Percentiles rank a stretch among this genome's conserved stretches.
Evolutionary conservation across 1,140 invertebrate genomes (phyloP).

Genomic region (Heliconius hermathena): DNA sequence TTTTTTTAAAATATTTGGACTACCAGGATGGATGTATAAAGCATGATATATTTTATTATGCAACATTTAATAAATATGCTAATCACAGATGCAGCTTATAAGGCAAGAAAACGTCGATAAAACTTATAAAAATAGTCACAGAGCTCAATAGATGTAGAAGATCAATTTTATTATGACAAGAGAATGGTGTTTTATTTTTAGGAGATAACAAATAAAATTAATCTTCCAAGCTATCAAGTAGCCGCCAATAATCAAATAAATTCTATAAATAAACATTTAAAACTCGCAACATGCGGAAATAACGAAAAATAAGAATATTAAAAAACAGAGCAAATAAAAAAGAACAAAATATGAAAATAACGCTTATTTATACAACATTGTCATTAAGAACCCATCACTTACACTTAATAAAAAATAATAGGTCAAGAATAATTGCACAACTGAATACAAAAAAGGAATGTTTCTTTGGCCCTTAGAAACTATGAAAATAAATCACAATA

Average conservation of each 20-base stretch:
- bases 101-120: constrained; percentile 55
- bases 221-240: constrained; percentile 43
- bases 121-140: constrained; percentile 27
- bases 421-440: constrained; percentile 76
- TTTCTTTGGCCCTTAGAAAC: constrained; percentile 74
- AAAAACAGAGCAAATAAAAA: constrained; percentile 46
- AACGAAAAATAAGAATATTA: constrained; percentile 30
- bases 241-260: background rate
- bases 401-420: constrained; percentile 56
- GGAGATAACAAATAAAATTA: constrained; percentile 44
- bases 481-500: constrained; percentile 68
- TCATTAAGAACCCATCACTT: constrained; percentile 43
- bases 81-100: constrained; percentile 70
- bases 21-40: constrained; percentile 35
- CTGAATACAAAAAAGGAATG: constrained; percentile 54
- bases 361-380: constrained; percentile 44
- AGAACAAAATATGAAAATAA: constrained; percentile 55
- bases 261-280: constrained; percentile 42
- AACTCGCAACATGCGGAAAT: constrained; percentile 54
- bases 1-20: background rate
- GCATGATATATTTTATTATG: constrained; percentile 47
- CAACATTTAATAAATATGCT: constrained; percentile 47
- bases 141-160: constrained; percentile 48
- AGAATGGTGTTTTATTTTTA: constrained; percentile 40
- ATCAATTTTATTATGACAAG: constrained; percentile 47